Conservation (phyloP, 2,797 vertebrate species). For the Gambelia wislizenii region DNA sequence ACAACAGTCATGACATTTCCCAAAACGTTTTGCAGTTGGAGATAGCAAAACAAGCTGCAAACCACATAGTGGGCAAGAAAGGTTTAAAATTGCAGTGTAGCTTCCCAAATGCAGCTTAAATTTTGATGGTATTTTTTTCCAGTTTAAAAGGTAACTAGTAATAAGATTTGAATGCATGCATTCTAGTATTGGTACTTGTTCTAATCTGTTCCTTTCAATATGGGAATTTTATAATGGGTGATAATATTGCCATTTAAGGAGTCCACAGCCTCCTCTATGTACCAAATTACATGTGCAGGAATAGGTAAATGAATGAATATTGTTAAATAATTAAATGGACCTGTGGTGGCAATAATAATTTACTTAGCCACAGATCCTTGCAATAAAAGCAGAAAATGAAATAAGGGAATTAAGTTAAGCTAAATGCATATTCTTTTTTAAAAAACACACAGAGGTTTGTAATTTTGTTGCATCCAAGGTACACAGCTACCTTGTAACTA, state of each 20-base stretch:
- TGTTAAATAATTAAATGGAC: neutral
- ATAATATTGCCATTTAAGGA: neutral
- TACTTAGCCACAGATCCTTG: too few relatives aligned
- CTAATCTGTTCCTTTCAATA: neutral
- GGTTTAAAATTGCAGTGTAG: neutral
- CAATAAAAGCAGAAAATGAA: too few relatives aligned
- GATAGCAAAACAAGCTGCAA: neutral
- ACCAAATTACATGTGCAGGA: neutral
- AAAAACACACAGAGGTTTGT: too few relatives aligned
- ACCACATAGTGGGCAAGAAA: neutral
- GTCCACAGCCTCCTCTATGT: too few relatives aligned
- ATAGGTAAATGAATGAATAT: neutral
- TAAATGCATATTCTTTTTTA: too few relatives aligned
- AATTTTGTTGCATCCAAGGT: too few relatives aligned
- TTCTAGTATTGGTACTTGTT: neutral
- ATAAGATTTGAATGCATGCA: neutral
- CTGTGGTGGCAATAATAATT: neutral
- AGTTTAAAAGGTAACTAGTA: neutral
- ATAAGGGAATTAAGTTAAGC: too few relatives aligned
- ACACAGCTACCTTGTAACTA: too few relatives aligned
- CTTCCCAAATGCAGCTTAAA: neutral
- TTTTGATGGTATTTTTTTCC: neutral
- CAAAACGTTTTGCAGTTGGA: neutral
- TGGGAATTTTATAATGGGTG: neutral
- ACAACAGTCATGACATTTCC: constrained; percentile 1